phyloP scores from a whole-genome alignment of 2,888 invertebrate genomes.

The Drosophila anomalata region DNA sequence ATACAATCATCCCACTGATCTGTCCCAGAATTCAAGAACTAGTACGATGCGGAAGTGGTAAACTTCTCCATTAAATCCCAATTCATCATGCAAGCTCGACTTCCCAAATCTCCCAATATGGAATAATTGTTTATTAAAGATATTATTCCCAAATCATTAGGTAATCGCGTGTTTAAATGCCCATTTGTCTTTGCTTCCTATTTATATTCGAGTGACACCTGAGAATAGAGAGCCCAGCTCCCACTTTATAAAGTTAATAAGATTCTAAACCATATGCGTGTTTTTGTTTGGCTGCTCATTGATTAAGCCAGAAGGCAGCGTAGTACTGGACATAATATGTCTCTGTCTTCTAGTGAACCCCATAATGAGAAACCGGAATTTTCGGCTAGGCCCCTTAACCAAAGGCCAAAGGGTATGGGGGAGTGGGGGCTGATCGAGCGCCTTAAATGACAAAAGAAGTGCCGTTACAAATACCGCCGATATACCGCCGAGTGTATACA shows the following conservation, averaged over 20 bases:
- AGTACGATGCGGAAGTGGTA: conserved; percentile 7
- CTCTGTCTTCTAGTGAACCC: conserved; percentile 50
- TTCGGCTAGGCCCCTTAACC: not conserved
- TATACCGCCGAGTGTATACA: conserved; percentile 50
- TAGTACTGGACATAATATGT: conserved; percentile 46
- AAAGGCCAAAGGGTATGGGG: conserved; percentile 23
- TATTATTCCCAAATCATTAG: conserved; percentile 16
- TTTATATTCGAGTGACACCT: conserved; percentile 8
- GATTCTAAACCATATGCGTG: conserved; percentile 15
- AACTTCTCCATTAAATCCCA: conserved; percentile 19
- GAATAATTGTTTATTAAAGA: conserved; percentile 17
- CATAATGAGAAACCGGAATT: conserved; percentile 72
- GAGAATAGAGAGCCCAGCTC: not conserved
- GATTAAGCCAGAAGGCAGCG: conserved; percentile 56
- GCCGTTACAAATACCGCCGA: conserved; percentile 61
- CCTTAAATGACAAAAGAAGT: conserved; percentile 64
- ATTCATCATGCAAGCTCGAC: conserved; percentile 14
- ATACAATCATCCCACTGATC: not conserved
- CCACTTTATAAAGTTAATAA: conserved; percentile 17
- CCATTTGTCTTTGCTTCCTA: conserved; percentile 30
- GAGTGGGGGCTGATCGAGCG: conserved; percentile 1
- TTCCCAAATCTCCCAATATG: conserved; percentile 12
- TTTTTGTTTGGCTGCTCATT: conserved; percentile 43
- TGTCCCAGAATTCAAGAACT: not conserved
- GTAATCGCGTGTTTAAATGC: conserved; percentile 19